Base-by-base conservation (phyloP, 2,113 vertebrate genomes). In the Osmerus eperlanus region DNA sequence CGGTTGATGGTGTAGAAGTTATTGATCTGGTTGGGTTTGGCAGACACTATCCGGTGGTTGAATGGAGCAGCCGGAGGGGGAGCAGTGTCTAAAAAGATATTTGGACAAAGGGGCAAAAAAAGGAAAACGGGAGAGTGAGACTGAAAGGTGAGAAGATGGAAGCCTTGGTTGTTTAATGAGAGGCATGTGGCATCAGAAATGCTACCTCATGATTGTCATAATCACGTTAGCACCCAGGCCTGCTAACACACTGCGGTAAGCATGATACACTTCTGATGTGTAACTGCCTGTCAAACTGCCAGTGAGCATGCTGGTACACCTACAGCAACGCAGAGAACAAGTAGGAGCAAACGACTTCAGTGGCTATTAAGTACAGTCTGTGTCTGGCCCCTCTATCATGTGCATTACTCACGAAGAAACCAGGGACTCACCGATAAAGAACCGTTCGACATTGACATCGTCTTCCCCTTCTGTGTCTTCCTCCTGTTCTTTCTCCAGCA, bases 1-100 rank as follows among this genome's bases (percentile, higher is more conserved):
- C 92, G 86, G 77, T 92, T 94, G 90, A 99, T 95, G 13, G 91
- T 93, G 73, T 99, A 99, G 78, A 94, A 95, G 82, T 90, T 96
- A 84, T 79, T 92, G 83, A 99, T 93, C 41, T 94, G 92, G 77
- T 91, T 88, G 74, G 93, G 93, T 83, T 94, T 99, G 75, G 95
- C 92, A 41, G 93, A 95, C 66, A 99, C 95, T 18, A 98, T 90
- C 29, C 95, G 94, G 75, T 99, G 97, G 82, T 87, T 92, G 69
- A 99, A 99, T 3, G 97, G 96, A 70, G 97, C 96, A 0, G 90
- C 29, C 18, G 94, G 92, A 72, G 94, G 92, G 3, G 83, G 87
- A 54, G 62, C 76, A 16, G 86, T 90, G 81, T 94, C 97, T 99
- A 80, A 63, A 90, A 65, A 16, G 36, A 47, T 5, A 28, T 19